phyloP scores from a whole-genome alignment of 2,797 vertebrate species.

The Cetoscarus ocellatus region DNA sequence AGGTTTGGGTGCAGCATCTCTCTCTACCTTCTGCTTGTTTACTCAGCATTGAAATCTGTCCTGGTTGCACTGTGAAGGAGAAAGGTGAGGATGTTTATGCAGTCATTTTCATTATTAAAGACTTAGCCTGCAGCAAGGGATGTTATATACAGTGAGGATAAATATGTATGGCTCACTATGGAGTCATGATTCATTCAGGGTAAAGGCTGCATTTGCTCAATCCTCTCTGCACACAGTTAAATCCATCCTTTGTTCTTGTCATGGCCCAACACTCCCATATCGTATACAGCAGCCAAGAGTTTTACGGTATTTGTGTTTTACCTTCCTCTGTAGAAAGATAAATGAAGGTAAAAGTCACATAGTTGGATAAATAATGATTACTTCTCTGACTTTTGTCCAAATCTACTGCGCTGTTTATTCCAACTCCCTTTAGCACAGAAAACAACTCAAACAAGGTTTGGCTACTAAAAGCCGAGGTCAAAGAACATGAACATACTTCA shows the following conservation, averaged over 20 bases:
- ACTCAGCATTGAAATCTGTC: constrained; percentile 12
- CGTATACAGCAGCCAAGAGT: constrained; percentile 17
- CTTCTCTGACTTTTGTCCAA: no score
- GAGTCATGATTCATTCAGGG: constrained; percentile 74
- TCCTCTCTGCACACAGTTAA: neutral
- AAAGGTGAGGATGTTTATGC: constrained; percentile 71
- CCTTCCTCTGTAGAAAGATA: no score
- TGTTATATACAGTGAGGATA: constrained; percentile 55
- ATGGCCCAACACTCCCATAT: constrained; percentile 26
- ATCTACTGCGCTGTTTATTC: no score
- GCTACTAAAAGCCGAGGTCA: no score
- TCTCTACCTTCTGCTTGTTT: constrained; percentile 23
- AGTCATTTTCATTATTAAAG: constrained; percentile 76
- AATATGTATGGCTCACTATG: constrained; percentile 66
- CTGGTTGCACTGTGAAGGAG: constrained; percentile 25
- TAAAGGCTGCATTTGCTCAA: constrained; percentile 69
- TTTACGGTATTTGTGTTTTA: neutral
- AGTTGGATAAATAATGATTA: no score
- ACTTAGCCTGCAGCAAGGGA: constrained; percentile 60
- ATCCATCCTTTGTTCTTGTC: constrained; percentile 9
- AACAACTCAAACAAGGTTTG: no score
- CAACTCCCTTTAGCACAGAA: no score
- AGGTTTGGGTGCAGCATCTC: neutral
- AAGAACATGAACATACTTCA: no score
- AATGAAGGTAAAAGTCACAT: no score